Percentiles rank a stretch among this genome's conserved stretches.
Evolutionary conservation across 2,888 invertebrate species (phyloP).

Genomic region (Pristionchus japonicus): DNA sequence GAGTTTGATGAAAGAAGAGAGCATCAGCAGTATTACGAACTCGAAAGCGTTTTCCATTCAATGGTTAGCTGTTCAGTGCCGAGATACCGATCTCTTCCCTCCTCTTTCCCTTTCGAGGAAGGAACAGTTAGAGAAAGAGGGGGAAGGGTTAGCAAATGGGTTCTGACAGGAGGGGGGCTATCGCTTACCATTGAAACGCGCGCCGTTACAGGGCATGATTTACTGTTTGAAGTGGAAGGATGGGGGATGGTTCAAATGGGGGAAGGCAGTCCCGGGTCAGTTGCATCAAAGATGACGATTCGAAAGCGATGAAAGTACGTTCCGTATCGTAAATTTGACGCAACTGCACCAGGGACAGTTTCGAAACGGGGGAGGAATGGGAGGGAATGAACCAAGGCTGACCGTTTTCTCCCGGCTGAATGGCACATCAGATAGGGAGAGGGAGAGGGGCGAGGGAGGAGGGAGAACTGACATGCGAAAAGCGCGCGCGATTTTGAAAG

Average conservation of each 20-base stretch:
- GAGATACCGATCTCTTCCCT: neutral
- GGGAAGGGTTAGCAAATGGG: constrained; percentile 10
- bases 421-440: neutral
- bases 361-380: neutral
- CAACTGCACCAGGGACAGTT: neutral
- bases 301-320: constrained; percentile 4
- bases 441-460: neutral
- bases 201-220: constrained; percentile 9
- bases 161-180: neutral
- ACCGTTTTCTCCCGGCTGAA: neutral
- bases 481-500: neutral
- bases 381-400: neutral
- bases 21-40: neutral
- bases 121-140: neutral
- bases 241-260: neutral
- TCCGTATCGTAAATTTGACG: constrained; percentile 42
- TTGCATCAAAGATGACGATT: constrained; percentile 46
- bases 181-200: neutral
- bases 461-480: neutral
- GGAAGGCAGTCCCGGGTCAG: neutral
- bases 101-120: neutral
- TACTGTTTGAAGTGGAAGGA: neutral
- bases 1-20: too few relatives aligned
- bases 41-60: neutral
- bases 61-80: neutral